These are phyloP conservation scores for Siniperca chuatsi DNA, from an alignment of 2,113 vertebrate genomes.

Conservation along the genomic window DNA sequence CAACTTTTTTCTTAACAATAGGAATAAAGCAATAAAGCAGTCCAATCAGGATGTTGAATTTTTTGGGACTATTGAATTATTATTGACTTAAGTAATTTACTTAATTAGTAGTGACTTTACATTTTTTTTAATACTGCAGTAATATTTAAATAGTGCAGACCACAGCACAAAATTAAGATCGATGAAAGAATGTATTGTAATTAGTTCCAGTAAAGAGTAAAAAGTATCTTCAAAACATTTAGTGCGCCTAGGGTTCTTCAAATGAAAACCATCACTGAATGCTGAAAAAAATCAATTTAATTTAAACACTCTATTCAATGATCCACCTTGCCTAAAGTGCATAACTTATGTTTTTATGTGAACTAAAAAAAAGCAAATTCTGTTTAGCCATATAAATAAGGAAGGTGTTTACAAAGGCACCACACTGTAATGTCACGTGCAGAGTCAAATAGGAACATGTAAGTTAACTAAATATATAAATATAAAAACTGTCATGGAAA, in stretches of 20 bases:
- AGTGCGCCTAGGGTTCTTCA: background rate
- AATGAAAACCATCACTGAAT: background rate
- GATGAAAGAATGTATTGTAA: background rate
- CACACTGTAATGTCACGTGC: background rate
- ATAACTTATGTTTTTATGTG: background rate
- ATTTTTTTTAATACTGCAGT: background rate
- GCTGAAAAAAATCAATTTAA: background rate
- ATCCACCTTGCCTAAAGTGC: background rate
- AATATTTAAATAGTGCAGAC: background rate
- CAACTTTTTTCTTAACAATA: background rate
- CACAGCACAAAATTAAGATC: background rate
- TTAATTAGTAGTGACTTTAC: background rate
- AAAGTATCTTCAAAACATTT: background rate
- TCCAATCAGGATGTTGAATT: background rate
- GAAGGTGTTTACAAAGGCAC: background rate
- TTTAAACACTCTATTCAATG: background rate
- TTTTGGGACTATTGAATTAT: background rate
- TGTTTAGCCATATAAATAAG: background rate
- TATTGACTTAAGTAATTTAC: background rate
- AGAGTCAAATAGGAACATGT: background rate
- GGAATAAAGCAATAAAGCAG: background rate
- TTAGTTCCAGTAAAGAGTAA: background rate
- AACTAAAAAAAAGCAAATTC: constrained; percentile 7
- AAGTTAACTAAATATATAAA: background rate
- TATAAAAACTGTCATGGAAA: background rate